Base-by-base conservation (phyloP, 2,113 vertebrate species). In the Gavia stellata region DNA sequence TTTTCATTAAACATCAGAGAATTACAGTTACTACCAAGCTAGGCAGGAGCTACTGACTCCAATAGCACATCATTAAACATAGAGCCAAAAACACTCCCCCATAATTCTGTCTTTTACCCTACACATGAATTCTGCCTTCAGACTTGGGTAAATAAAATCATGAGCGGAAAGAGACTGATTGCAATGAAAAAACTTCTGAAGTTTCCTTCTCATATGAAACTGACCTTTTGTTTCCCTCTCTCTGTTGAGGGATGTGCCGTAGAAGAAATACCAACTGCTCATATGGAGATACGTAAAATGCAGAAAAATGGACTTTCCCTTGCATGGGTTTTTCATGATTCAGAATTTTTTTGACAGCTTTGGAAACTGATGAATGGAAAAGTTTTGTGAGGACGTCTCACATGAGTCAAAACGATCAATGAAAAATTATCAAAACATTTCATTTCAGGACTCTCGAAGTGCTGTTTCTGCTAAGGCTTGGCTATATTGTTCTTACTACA, bases 1-100 rank as follows among this genome's bases (percentile, higher is more conserved):
- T 88, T 88, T 81, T 77, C 62, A 83, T 33, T 86, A 17, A 86
- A 80, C 58, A 63, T 65, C 62, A 80, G 50, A 91, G 81, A 65
- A 84, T 61, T 89, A 87, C 52, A 82, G 49, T 80, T 59, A 72
- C 18, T 86, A 70, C 50, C 40, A n/a, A 88, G 62, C 12, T 34
- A 38, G 31, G 71, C 49, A 53, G 42, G 34, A 93, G n/a, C 40
- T 92, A 17, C 68, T 55, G 38, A 34, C 9, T 84, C 33, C 14
- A 67, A 12, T 5, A 85, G 33, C 12, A 28, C 67, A n/a, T 34
- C 40, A 17, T 38, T 45, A 77, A 85, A 56, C 29, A 17, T 28
- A 74, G 67, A 80, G 34, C 23, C 33, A 55, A 81, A 71, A 87
- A 15, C 0, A 0, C 6, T 67, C 19, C n/a, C n/a, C 21, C 7